Conservation (phyloP, 2,113 vertebrate genomes). For the Bufo bufo region DNA sequence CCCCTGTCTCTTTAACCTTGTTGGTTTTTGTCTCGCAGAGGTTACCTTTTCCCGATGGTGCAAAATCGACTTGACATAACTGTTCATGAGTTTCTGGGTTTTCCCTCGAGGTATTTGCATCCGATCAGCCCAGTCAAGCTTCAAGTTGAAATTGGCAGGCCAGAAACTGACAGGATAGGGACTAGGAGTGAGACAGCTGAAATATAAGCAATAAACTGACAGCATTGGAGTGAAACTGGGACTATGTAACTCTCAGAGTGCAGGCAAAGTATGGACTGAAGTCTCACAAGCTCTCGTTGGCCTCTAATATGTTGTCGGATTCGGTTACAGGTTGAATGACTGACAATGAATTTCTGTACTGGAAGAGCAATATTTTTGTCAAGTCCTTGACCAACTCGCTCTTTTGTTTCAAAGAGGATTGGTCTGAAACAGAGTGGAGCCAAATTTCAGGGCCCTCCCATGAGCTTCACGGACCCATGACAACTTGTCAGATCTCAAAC, state of each 20-base stretch:
- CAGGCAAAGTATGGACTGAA: slow-evolving; percentile 57
- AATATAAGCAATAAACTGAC: slow-evolving; percentile 82
- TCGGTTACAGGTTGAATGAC: slow-evolving; percentile 22
- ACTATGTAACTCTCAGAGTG: slow-evolving; percentile 61
- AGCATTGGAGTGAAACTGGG: slow-evolving; percentile 72
- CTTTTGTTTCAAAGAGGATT: neutral
- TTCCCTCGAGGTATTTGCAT: slow-evolving; percentile 96
- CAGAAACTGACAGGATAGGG: slow-evolving; percentile 92
- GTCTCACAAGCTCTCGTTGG: slow-evolving; percentile 45
- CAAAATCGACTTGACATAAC: slow-evolving; percentile 99
- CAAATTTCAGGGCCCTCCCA: slow-evolving; percentile 26
- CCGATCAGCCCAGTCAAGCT: slow-evolving; percentile 98
- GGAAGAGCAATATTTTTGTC: neutral
- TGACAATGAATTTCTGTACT: slow-evolving; percentile 1
- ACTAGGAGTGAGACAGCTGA: slow-evolving; percentile 87
- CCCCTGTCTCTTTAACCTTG: slow-evolving; percentile 89
- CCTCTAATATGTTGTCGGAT: slow-evolving; percentile 26
- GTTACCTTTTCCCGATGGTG: slow-evolving; percentile 98
- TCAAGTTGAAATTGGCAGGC: slow-evolving; percentile 98
- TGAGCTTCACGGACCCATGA: slow-evolving; percentile 50
- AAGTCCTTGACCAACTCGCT: neutral
- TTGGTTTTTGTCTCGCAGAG: slow-evolving; percentile 86
- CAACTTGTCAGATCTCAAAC: slow-evolving; percentile 41
- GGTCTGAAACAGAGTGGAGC: neutral
- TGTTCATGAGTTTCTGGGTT: slow-evolving; percentile 95